phyloP scores from a whole-genome alignment of 1,140 invertebrate genomes.

The Hylyphantes graminicola region DNA sequence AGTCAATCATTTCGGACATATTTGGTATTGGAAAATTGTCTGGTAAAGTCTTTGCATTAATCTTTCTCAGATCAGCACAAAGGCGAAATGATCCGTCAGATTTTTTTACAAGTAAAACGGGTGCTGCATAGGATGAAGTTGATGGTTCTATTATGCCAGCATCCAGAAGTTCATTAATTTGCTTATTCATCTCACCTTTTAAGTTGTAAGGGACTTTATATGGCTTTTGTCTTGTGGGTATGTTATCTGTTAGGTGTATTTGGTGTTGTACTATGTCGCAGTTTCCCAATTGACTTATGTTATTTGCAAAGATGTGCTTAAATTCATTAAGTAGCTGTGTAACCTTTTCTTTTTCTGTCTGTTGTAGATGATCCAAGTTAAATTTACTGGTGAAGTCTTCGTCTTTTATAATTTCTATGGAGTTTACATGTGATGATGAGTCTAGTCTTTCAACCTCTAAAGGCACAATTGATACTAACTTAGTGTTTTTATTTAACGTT shows the following conservation, averaged over 20 bases:
- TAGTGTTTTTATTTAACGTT: too few relatives aligned
- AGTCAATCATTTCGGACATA: constrained; percentile 1
- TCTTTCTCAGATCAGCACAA: constrained; percentile 64
- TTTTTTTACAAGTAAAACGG: constrained; percentile 64
- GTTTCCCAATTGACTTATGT: not conserved
- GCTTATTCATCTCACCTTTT: not conserved
- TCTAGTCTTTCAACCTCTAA: too few relatives aligned
- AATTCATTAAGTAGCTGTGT: not conserved
- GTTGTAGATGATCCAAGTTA: not conserved
- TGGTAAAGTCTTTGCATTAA: constrained; percentile 63
- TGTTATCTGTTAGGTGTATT: constrained; percentile 4
- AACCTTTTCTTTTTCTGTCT: not conserved
- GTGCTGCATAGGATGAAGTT: constrained; percentile 67
- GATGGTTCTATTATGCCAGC: constrained; percentile 65
- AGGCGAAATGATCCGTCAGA: constrained; percentile 63
- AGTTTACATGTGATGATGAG: too few relatives aligned
- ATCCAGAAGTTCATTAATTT: constrained; percentile 62
- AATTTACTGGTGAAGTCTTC: not conserved
- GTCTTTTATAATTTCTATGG: too few relatives aligned
- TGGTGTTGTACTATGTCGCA: not conserved
- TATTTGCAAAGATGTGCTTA: not conserved
- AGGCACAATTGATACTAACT: too few relatives aligned
- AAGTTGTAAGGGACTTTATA: not conserved
- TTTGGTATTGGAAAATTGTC: constrained; percentile 6
- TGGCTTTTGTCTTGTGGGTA: not conserved